Evolutionary conservation across 2,113 vertebrate species (phyloP).

Genomic region (Nycticebus coucang): DNA sequence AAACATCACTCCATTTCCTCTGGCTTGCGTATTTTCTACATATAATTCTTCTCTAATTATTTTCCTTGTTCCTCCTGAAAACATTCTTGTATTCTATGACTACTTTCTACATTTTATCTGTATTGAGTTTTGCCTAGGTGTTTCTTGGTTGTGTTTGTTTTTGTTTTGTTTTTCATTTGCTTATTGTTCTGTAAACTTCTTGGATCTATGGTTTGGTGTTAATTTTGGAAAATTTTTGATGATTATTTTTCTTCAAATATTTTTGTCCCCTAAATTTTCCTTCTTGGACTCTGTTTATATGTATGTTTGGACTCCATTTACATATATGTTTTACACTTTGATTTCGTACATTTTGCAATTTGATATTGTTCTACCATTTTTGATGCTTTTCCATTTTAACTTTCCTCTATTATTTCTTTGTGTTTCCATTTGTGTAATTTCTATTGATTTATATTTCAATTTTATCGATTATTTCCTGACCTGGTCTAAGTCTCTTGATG

Average conservation of each 20-base stretch:
- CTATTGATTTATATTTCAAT: background rate
- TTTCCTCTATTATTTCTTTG: background rate
- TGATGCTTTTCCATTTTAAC: background rate
- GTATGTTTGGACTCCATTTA: background rate
- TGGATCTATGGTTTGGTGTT: background rate
- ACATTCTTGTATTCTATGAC: background rate
- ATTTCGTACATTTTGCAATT: background rate
- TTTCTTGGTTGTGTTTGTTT: background rate
- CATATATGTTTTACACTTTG: background rate
- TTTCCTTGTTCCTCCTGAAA: background rate
- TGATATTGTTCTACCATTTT: background rate
- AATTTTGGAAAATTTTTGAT: background rate
- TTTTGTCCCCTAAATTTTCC: no score
- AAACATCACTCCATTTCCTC: background rate
- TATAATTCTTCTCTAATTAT: background rate
- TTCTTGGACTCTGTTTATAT: no score
- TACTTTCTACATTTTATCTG: background rate
- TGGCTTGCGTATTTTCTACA: background rate
- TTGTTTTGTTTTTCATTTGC: background rate
- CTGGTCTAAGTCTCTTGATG: background rate
- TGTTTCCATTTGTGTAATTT: background rate
- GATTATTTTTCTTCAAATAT: background rate
- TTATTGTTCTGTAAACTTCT: background rate
- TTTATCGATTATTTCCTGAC: background rate
- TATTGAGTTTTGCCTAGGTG: background rate